Base-by-base conservation (phyloP, 2,888 invertebrate genomes). In the Netelia melanura region DNA sequence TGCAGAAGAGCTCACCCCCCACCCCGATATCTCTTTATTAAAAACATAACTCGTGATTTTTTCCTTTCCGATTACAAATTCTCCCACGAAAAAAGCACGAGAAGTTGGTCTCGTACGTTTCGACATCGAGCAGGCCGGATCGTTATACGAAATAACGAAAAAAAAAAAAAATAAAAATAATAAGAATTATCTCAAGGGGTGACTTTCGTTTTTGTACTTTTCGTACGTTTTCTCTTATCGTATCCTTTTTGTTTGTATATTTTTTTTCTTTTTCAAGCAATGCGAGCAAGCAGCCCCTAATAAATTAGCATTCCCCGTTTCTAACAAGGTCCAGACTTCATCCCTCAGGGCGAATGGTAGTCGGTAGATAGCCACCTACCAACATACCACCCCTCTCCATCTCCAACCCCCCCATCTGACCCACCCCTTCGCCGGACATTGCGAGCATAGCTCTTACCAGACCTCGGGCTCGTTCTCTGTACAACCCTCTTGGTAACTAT, bases 231-330 rank as follows among this genome's bases (percentile, higher is more conserved):
- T 5, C 17, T 21, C 44, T 56, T 43, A 74, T 23, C 86, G 79
- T 85, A 43, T 8, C 74, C 62, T 23, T 44, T 62, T 76, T 81
- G 72, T 54, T 54, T 61, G 70, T 25, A 25, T 3, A 25, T 2
- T 30, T 61, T 64, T 72, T 78, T 61, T 65, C 17, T 17, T 17
- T 76, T 76, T 74, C 68, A 62, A 79, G 25, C 77, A 67, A 79
- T 64, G 76, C 61, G 65, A 82, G 72, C 77, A 86, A 67, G 84
- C 71, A 64, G 89, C 87, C 88, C 86, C 91, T 91, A 91, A 93
- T 93, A 93, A 93, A 93, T 93, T 93, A 93, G 93, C 93, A 93
- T 93, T 93, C 92, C 30, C 91, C 91, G 91, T 90, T 92, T 67
- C 91, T 93, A 93, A 93, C 93, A 92, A 93, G 92, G 91, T 91